These are phyloP conservation scores for Pseudococcus longispinus DNA, from an alignment of 2,888 invertebrate genomes.

Conservation along the genomic window DNA sequence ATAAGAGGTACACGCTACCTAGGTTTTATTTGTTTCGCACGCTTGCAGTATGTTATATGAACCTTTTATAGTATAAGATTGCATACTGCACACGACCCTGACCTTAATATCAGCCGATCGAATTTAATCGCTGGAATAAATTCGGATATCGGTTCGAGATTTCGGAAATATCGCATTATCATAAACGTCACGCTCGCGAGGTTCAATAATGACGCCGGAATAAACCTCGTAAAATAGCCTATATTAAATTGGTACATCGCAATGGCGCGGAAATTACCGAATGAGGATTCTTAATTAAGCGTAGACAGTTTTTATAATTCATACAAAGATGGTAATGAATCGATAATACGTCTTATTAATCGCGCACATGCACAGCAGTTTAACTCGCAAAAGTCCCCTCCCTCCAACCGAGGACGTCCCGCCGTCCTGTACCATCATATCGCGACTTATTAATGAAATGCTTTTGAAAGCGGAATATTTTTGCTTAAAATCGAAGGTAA, in stretches of 20 bases:
- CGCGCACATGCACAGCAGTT: constrained; percentile 16
- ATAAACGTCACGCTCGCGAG: neutral
- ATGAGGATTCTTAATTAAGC: constrained; percentile 48
- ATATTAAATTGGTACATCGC: constrained; percentile 50
- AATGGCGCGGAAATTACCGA: constrained; percentile 46
- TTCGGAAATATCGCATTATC: constrained; percentile 12
- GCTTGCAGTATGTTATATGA: neutral
- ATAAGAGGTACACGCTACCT: neutral
- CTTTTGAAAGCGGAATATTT: constrained; percentile 53
- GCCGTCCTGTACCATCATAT: too few relatives aligned
- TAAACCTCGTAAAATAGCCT: constrained; percentile 36
- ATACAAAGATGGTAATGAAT: constrained; percentile 53
- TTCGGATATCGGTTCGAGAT: neutral
- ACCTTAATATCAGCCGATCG: constrained; percentile 16
- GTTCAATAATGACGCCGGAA: neutral
- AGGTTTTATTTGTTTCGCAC: neutral
- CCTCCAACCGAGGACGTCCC: neutral
- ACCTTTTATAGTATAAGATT: neutral
- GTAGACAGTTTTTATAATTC: constrained; percentile 25
- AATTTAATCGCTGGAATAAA: neutral
- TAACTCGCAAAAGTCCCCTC: neutral
- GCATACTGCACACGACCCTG: neutral
- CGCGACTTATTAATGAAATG: constrained; percentile 50
- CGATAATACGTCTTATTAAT: constrained; percentile 44
- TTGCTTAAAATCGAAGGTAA: constrained; percentile 40